Evolutionary conservation across 2,888 invertebrate genomes (phyloP).

Genomic region (Parelbella ahira): DNA sequence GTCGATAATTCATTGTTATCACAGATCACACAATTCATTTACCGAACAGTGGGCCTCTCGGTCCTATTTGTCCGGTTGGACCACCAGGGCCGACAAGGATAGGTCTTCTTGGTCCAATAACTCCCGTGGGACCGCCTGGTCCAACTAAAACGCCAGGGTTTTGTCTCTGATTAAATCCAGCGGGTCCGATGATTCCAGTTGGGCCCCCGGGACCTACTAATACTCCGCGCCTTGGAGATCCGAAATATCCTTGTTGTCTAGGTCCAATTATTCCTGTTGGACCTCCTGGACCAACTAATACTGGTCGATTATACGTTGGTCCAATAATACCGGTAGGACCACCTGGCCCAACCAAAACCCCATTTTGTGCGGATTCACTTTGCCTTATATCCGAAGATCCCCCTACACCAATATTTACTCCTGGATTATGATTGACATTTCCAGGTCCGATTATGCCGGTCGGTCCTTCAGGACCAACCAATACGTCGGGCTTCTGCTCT

Average conservation of each 20-base stretch:
- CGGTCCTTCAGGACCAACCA: slow-evolving; percentile 60
- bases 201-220: slow-evolving; percentile 63
- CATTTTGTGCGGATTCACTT: slow-evolving; percentile 37
- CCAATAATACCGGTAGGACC: slow-evolving; percentile 74
- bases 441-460: slow-evolving; percentile 37
- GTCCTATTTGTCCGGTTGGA: slow-evolving; percentile 58
- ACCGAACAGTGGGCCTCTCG: slow-evolving; percentile 58
- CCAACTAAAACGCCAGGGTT: slow-evolving; percentile 44
- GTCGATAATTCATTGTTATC: no score
- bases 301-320: slow-evolving; percentile 33
- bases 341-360: slow-evolving; percentile 60
- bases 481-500: slow-evolving; percentile 35
- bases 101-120: slow-evolving; percentile 36
- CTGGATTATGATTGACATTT: slow-evolving; percentile 27
- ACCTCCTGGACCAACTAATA: slow-evolving; percentile 66
- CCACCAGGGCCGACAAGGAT: slow-evolving; percentile 77
- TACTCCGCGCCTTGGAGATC: no score
- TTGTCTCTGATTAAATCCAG: slow-evolving; percentile 12
- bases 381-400: slow-evolving; percentile 44
- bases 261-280: slow-evolving; percentile 55
- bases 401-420: slow-evolving; percentile 64
- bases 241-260: slow-evolving; percentile 12
- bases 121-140: slow-evolving; percentile 51
- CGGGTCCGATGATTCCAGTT: no score
- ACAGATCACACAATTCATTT: slow-evolving; percentile 43